Evolutionary conservation across 2,888 invertebrate species (phyloP).

Genomic region (Cheilosia grossa): DNA sequence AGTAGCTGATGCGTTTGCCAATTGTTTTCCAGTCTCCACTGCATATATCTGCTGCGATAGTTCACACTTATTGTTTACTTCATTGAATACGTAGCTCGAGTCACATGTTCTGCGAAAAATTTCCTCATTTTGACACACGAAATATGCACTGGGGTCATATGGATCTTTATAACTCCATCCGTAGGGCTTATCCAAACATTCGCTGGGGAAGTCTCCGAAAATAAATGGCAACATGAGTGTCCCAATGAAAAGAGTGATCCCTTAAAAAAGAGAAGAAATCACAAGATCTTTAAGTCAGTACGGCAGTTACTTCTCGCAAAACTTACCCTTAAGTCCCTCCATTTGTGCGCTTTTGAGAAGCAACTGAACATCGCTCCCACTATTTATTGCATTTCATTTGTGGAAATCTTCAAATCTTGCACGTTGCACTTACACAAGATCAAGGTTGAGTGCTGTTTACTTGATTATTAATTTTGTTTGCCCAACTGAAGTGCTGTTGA

Average conservation of each 20-base stretch:
- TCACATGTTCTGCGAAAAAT: background rate
- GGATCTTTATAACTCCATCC: background rate
- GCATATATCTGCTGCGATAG: background rate
- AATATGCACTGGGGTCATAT: background rate
- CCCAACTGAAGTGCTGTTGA: background rate
- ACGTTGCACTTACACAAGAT: conserved; percentile 8
- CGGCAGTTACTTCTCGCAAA: background rate
- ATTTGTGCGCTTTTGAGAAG: conserved; percentile 2
- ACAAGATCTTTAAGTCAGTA: background rate
- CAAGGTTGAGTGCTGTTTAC: background rate
- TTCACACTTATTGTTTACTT: background rate
- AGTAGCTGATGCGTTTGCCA: background rate
- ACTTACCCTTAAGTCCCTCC: conserved; percentile 12
- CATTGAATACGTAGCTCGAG: background rate
- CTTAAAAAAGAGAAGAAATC: background rate
- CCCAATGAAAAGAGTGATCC: background rate
- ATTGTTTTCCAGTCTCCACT: no score
- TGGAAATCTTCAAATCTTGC: background rate
- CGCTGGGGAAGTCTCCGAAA: background rate
- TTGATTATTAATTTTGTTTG: background rate
- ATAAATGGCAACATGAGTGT: background rate
- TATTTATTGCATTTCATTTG: conserved; percentile 23
- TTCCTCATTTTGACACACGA: background rate
- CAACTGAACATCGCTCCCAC: background rate
- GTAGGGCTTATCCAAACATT: background rate